Evolutionary conservation across 2,888 invertebrate species (phyloP).

Genomic region (Conus canariensis): DNA sequence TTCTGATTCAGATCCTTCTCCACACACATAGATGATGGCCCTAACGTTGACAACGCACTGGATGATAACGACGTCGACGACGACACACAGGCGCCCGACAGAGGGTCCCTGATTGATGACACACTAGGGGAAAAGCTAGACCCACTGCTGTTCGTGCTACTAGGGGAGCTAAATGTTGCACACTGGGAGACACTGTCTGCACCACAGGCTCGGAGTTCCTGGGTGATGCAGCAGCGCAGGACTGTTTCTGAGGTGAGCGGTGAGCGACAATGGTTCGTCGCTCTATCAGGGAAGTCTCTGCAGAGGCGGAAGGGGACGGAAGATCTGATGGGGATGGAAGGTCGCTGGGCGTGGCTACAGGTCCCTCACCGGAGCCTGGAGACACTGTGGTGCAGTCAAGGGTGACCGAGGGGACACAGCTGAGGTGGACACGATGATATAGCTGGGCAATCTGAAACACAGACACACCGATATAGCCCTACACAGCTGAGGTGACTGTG

Average conservation of each 20-base stretch:
- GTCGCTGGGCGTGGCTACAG: constrained; percentile 46
- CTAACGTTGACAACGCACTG: neutral
- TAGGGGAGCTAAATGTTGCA: neutral
- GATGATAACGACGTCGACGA: neutral
- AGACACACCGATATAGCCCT: too few species aligned
- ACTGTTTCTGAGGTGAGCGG: constrained; percentile 29
- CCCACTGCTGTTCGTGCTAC: neutral
- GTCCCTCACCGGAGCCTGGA: constrained; percentile 50
- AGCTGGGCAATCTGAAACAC: neutral
- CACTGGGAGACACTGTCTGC: neutral
- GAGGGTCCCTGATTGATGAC: constrained; percentile 21
- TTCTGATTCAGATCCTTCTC: constrained; percentile 39
- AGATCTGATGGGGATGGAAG: constrained; percentile 44
- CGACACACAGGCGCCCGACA: constrained; percentile 24
- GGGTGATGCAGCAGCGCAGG: neutral
- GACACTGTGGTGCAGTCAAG: constrained; percentile 78
- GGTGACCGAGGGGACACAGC: constrained; percentile 80
- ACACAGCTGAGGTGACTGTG: constrained; percentile 76
- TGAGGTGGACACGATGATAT: constrained; percentile 72
- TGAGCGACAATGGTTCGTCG: constrained; percentile 36
- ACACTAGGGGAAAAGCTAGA: neutral
- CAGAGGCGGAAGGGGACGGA: constrained; percentile 46
- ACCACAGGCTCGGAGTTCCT: neutral
- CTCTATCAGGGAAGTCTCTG: constrained; percentile 52
- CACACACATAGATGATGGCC: neutral